Percentiles rank a stretch among this genome's conserved stretches.
These are phyloP conservation scores for Pogonocherus hispidulus DNA, from an alignment of 2,888 invertebrate species.

Conservation along the genomic window DNA sequence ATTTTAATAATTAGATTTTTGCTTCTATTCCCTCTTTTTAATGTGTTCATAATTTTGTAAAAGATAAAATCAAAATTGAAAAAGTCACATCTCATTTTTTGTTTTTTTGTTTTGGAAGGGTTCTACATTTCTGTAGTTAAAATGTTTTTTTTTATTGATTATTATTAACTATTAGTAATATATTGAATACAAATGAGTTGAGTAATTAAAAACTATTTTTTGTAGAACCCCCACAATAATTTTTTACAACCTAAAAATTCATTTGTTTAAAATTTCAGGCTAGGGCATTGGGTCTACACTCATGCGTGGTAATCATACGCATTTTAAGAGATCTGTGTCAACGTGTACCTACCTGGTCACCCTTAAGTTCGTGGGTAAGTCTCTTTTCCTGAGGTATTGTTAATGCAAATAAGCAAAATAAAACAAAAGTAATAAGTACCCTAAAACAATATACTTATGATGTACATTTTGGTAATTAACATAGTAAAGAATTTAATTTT, in stretches of 20 bases:
- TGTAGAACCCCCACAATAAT: slow-evolving; percentile 53
- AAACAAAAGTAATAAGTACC: no score
- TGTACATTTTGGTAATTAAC: no score
- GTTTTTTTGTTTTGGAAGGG: slow-evolving; percentile 50
- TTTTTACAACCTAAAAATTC: neutral
- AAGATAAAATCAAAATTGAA: slow-evolving; percentile 42
- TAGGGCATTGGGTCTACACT: slow-evolving; percentile 95
- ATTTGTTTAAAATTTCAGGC: slow-evolving; percentile 76
- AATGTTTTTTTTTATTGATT: slow-evolving; percentile 12
- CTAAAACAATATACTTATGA: no score
- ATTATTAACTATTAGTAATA: neutral
- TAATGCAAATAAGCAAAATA: no score
- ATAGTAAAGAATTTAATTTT: no score
- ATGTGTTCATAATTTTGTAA: slow-evolving; percentile 35
- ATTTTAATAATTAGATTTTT: slow-evolving; percentile 61
- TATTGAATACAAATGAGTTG: slow-evolving; percentile 13
- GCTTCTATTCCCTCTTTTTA: slow-evolving; percentile 65
- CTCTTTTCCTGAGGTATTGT: no score
- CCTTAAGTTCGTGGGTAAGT: slow-evolving; percentile 93
- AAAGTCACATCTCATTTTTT: slow-evolving; percentile 66
- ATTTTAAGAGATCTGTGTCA: slow-evolving; percentile 96
- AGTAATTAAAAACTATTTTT: slow-evolving; percentile 31
- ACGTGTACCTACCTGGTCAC: slow-evolving; percentile 94
- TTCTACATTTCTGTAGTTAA: slow-evolving; percentile 54
- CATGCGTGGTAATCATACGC: slow-evolving; percentile 96